Evolutionary conservation across 2,113 vertebrate genomes (phyloP), one percentile per base, ranked within the genome.

Genomic region (Eulemur macaco): DNA sequence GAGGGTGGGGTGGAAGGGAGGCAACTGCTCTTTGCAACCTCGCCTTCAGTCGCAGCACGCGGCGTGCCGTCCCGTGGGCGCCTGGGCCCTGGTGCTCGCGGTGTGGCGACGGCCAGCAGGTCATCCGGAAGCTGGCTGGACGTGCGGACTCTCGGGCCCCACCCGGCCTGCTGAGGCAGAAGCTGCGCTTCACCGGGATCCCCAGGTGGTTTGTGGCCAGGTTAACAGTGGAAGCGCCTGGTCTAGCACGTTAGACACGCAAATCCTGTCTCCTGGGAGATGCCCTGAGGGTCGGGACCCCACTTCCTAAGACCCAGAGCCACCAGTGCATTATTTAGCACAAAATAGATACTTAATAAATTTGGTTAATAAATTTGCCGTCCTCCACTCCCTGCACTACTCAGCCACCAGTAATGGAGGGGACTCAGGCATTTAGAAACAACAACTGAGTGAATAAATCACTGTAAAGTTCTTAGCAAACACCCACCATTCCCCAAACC

Each of bases 81-180:
- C 21, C 6, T 0, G 0, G 20, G 47, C 9, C 47, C 47, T 10
- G 47, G 47, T 10, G 47, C 47, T 47, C 2, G 13, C 4, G 11
- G 39, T 8, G 18, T 20, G 0, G 27, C 9, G 34, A n/a, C 0
- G 1, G 54, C 13, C 25, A 27, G 2, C 0, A 0, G 39, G 0
- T 45, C 60, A 14, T 37, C 4, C 0, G 15, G 34, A 29, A 29
- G 21, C 54, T 29, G 29, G 39, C 27, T 31, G 54, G 76, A 52
- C 17, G 27, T 1, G 11, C 21, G 29, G 45, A 31, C 2, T 4
- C 20, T 52, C 52, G 37, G 37, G 37, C 37, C 37, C 37, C 37
- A 37, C 37, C 37, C 37, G 37, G 37, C 37, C 37, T 37, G 37
- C 37, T 11, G 18, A 39, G 1, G 6, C 15, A 4, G 83, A 23